Percentiles rank a stretch among this genome's conserved stretches.
Conservation (phyloP, 2,888 invertebrate species). For the Sthenelais limicola region DNA sequence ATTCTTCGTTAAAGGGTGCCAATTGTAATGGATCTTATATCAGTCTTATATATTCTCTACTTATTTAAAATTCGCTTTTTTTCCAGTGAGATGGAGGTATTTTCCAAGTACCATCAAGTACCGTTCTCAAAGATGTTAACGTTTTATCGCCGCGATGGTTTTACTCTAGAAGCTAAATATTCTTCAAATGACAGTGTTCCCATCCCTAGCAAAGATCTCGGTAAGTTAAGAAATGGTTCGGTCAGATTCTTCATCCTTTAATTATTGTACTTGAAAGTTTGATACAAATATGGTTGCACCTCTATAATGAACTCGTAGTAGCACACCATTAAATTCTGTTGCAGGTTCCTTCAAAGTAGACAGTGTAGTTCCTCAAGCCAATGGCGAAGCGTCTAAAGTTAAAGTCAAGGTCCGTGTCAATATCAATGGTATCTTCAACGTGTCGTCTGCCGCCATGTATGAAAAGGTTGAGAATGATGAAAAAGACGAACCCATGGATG, state of each 20-base stretch:
- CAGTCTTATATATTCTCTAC: no score
- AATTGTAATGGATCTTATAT: no score
- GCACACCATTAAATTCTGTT: neutral
- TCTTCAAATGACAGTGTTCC: slow-evolving; percentile 78
- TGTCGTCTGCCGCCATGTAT: slow-evolving; percentile 83
- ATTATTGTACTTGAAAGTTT: neutral
- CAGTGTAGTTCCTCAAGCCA: slow-evolving; percentile 83
- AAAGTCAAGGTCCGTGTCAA: slow-evolving; percentile 94
- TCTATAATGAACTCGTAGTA: no score
- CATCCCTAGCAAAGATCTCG: no score
- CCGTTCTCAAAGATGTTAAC: slow-evolving; percentile 96
- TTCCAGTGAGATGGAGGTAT: slow-evolving; percentile 88
- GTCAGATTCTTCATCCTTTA: neutral
- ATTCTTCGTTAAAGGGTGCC: no score
- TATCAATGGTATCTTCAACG: slow-evolving; percentile 90
- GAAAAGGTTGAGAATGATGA: slow-evolving; percentile 68
- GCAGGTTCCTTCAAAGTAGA: slow-evolving; percentile 72
- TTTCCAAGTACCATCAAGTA: slow-evolving; percentile 87
- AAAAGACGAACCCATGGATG: slow-evolving; percentile 62
- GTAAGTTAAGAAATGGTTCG: no score
- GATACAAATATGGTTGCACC: neutral
- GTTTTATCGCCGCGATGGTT: slow-evolving; percentile 90
- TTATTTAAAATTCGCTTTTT: neutral
- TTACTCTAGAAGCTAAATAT: slow-evolving; percentile 89
- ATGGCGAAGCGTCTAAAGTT: slow-evolving; percentile 94